Conservation (phyloP, 2,797 vertebrate species). For the Capromys pilorides region DNA sequence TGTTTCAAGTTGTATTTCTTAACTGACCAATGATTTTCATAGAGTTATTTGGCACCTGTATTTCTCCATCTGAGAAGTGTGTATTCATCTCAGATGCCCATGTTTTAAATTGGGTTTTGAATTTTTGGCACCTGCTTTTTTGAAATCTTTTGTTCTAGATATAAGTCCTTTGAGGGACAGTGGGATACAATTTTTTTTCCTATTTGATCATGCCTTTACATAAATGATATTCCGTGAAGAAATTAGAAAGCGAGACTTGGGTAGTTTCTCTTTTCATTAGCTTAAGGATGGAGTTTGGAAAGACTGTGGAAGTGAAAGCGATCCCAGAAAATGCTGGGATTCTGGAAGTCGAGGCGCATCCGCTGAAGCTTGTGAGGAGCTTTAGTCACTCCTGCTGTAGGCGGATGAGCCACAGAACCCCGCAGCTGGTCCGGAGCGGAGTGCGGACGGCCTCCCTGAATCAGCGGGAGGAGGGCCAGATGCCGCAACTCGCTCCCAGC, state of each 20-base stretch:
- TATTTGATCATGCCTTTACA: background rate
- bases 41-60: too few relatives aligned
- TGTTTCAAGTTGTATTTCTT: too few relatives aligned
- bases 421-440: background rate
- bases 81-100: too few relatives aligned
- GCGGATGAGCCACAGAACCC: background rate
- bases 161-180: too few relatives aligned
- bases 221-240: constrained; percentile 33
- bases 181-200: too few relatives aligned
- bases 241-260: background rate
- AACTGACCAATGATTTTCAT: too few relatives aligned
- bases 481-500: background rate
- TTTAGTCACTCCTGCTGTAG: background rate
- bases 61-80: too few relatives aligned
- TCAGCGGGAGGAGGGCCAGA: background rate
- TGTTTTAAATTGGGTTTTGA: too few relatives aligned
- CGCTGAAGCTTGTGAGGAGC: background rate
- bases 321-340: background rate
- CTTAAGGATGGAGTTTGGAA: background rate
- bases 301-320: background rate
- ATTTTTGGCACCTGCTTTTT: too few relatives aligned
- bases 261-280: constrained; percentile 15
- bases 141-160: too few relatives aligned
- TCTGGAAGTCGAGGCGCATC: background rate
- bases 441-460: background rate